These are phyloP conservation scores for Drosophila robusta DNA, from an alignment of 2,888 invertebrate genomes.

Conservation along the genomic window DNA sequence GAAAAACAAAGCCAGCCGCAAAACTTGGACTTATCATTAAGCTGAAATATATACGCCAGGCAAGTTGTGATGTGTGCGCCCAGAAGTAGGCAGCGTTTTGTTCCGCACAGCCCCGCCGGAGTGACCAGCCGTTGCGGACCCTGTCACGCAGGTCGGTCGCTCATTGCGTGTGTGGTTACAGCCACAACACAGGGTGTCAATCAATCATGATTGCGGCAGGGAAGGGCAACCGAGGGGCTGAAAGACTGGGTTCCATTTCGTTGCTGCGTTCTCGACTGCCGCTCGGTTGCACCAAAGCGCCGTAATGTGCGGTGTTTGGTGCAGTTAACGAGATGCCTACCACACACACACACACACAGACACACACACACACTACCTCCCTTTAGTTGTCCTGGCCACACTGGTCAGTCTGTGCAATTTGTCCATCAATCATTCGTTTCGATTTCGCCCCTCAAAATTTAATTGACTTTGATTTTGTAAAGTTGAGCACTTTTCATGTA, in stretches of 20 bases:
- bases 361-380: neutral
- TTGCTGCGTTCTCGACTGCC: slow-evolving; percentile 27
- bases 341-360: slow-evolving; percentile 12
- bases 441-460: slow-evolving; percentile 63
- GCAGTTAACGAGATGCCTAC: slow-evolving; percentile 48
- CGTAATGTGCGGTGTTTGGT: slow-evolving; percentile 56
- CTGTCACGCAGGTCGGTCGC: slow-evolving; percentile 38
- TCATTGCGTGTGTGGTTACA: slow-evolving; percentile 33
- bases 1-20: slow-evolving; percentile 21
- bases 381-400: neutral
- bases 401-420: slow-evolving; percentile 54
- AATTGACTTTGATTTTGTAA: slow-evolving; percentile 70
- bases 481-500: slow-evolving; percentile 19
- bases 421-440: slow-evolving; percentile 62
- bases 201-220: slow-evolving; percentile 54
- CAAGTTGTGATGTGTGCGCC: slow-evolving; percentile 39
- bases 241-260: slow-evolving; percentile 38
- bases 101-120: slow-evolving; percentile 15
- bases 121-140: too few relatives aligned
- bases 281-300: slow-evolving; percentile 44
- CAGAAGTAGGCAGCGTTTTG: slow-evolving; percentile 51
- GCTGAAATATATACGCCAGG: slow-evolving; percentile 31
- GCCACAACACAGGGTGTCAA: slow-evolving; percentile 55
- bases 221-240: neutral
- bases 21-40: slow-evolving; percentile 46